Base-by-base conservation (phyloP, 2,888 invertebrate species). In the Drosophila subsilvestris region DNA sequence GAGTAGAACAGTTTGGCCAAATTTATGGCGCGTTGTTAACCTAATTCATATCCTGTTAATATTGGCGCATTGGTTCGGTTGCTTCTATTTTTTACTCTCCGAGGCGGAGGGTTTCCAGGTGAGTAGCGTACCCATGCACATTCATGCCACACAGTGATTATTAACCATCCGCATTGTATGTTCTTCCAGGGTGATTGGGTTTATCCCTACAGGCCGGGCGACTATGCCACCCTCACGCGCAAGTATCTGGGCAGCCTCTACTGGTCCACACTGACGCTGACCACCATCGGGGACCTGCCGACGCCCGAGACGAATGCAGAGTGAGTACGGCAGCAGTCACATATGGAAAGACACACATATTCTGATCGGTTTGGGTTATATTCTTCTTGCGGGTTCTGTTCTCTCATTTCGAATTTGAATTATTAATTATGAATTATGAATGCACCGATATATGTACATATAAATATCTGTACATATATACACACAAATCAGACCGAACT, bases 11-110 rank as follows among this genome's bases (percentile, higher is more conserved):
- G 96, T 98, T 67, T 98, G 98, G 93, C 98, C 98, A 25, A 98
- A 98, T 93, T 94, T 98, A 91, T 98, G 98, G 97, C 94, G 98
- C 17, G 98, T 98, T 78, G 95, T 98, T 90, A 98, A 98, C 93
- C 94, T 98, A 74, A 97, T 98, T 81, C 98, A 98, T 92, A 98
- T 98, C 89, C 94, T 98, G 78, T 95, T 98, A 86, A 97, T 98
- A 89, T 94, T 98, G 87, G 98, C 98, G 56, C 98, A 98, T 92
- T 98, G 98, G 98, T 98, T 98, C 92, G 98, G 98, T 63, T 98
- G 98, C 92, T 98, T 98, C 94, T 98, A 98, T 93, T 98, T 96
- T 93, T 93, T 98, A 89, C 94, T 98, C 63, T 98, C 98, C 7
- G 97, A 98, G 91, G 96, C 96, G 66, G 97, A 98, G 92, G 96